Evolutionary conservation across 2,888 invertebrate species (phyloP).

Genomic region (Dysmachus trigonus): DNA sequence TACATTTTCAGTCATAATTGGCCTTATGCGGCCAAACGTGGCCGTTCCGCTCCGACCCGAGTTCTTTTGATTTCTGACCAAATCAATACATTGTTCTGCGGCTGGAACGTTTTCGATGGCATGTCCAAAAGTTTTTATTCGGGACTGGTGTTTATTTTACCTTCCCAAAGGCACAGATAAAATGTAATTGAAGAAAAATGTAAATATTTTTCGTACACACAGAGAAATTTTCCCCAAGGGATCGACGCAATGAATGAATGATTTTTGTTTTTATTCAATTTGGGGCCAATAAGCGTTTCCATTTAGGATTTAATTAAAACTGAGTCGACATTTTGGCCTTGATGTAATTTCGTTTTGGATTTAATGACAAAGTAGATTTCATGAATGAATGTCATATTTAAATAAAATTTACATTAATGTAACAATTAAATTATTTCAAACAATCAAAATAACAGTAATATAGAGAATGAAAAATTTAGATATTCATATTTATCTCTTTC

Average conservation of each 20-base stretch:
- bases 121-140: background rate
- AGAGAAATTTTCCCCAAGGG: background rate
- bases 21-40: background rate
- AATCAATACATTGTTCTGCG: background rate
- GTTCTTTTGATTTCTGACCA: background rate
- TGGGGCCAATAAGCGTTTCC: background rate
- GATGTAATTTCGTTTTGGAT: background rate
- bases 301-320: background rate
- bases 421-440: too few species aligned
- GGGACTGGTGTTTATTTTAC: background rate
- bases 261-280: background rate
- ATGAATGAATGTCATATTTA: too few species aligned
- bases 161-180: background rate
- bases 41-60: background rate
- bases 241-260: background rate
- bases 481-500: too few species aligned
- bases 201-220: background rate
- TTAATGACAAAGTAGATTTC: too few species aligned
- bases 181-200: background rate
- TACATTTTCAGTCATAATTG: background rate
- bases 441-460: too few species aligned
- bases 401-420: too few species aligned
- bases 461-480: too few species aligned
- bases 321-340: background rate
- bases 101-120: background rate